Evolutionary conservation across 1,140 invertebrate species (phyloP), one percentile per base, ranked within the genome.

Genomic region (Pachyrhynchus sulphureomaculatus): DNA sequence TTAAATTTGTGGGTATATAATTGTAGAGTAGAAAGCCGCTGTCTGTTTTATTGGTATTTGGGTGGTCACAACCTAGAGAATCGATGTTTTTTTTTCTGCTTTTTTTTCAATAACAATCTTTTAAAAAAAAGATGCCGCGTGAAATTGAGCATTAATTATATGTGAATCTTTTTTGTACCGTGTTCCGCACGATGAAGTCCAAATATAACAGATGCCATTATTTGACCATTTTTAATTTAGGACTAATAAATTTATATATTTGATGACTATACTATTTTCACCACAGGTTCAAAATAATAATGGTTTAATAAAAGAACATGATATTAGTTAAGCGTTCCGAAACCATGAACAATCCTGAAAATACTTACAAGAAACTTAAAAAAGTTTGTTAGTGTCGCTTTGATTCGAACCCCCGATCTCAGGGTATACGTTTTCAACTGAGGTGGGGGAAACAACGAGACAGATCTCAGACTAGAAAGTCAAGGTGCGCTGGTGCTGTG

Each of bases 61-160:
- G 63, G 63, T 65, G 63, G 63, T 54, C 63, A 53, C 47, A 33
- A 32, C 29, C 36, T 15, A 29, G 24, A 33, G 26, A 45, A 39
- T 42, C 51, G 37, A 26, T 44, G 37, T 34, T 18, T 41, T 18
- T 41, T 52, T 52, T 36, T 33, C 15, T 21, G 36, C 45, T 52
- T 52, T 53, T 52, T 34, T 29, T 24, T 29, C 26, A 21, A 20
- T 20, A 13, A 36, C 24, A 29, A 39, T 45, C 54, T 57, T 36
- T 49, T 49, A 51, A 21, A 53, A 21, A 53, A 36, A 59, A 45
- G 58, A 47, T 23, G 51, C 49, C 63, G 59, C 58, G 52, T 62
- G 56, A 65, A 65, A 65, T 65, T 56, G 58, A 45, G 58, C 63
- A 56, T 62, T 65, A 65, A 65, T 65, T 65, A 65, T 60, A 44